Conservation (phyloP, 1,140 invertebrate genomes). For the Melipona quadrifasciata region DNA sequence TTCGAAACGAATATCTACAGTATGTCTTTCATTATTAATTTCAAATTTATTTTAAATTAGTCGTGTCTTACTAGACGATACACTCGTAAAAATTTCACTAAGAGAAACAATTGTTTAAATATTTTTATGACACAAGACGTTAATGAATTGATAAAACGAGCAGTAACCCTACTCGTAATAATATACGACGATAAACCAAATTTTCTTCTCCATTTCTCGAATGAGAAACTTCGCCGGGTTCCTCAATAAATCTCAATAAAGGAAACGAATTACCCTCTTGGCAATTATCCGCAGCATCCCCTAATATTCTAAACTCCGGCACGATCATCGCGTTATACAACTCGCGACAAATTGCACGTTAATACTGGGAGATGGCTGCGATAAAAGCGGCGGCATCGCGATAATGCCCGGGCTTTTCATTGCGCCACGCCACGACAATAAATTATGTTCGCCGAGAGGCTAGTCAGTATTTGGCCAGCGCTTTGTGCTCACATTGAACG, state of each 20-base stretch:
- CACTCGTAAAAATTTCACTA: too few species aligned
- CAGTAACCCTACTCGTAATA: background rate
- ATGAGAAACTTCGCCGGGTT: too few species aligned
- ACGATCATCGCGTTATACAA: conserved; percentile 30
- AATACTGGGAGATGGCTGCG: conserved; percentile 3
- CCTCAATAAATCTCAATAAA: background rate
- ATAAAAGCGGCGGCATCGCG: conserved; percentile 44
- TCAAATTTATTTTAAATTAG: too few species aligned
- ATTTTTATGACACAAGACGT: background rate
- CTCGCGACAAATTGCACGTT: conserved; percentile 41
- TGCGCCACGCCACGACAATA: conserved; percentile 31
- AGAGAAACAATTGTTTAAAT: background rate
- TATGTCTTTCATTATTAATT: too few species aligned
- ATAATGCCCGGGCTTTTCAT: conserved; percentile 52
- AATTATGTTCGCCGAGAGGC: conserved; percentile 45
- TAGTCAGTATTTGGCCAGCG: conserved; percentile 37
- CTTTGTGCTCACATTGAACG: conserved; percentile 38
- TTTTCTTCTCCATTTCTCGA: background rate
- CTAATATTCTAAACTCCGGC: conserved; percentile 15
- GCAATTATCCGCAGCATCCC: background rate
- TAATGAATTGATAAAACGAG: background rate
- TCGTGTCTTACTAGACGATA: too few species aligned
- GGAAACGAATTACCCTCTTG: background rate
- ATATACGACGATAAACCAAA: background rate
- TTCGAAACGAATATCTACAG: too few species aligned